Percentiles rank a stretch among this genome's conserved stretches.
Evolutionary conservation across 2,888 invertebrate genomes (phyloP).

Genomic region (Sarcophaga rosellei): DNA sequence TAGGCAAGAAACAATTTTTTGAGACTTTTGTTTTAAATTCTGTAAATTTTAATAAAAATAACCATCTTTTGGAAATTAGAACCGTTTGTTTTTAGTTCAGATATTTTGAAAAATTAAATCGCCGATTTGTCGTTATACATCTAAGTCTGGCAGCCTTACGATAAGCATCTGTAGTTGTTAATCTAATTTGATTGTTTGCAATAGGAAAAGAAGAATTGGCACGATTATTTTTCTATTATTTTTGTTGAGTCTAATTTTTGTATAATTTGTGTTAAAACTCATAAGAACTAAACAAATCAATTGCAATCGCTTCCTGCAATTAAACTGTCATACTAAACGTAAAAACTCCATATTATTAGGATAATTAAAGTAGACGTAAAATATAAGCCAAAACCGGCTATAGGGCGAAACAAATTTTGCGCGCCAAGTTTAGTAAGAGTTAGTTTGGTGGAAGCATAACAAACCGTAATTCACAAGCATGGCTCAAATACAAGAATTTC

Average conservation of each 20-base stretch:
- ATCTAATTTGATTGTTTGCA: not conserved
- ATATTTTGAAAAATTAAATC: not conserved
- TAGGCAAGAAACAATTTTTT: too few species aligned
- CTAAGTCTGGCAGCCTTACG: slow-evolving; percentile 19
- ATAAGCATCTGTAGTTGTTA: not conserved
- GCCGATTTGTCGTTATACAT: not conserved
- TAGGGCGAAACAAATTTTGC: slow-evolving; percentile 66
- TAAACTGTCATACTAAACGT: too few species aligned
- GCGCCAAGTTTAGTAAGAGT: slow-evolving; percentile 71
- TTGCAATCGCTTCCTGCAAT: not conserved
- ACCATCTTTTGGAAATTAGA: too few species aligned
- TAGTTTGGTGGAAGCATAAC: not conserved
- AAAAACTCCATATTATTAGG: not conserved
- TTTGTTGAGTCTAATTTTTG: slow-evolving; percentile 18
- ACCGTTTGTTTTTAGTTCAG: too few species aligned
- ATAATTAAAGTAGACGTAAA: not conserved
- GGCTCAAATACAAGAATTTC: slow-evolving; percentile 77
- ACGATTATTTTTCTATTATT: slow-evolving; percentile 41
- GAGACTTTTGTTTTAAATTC: too few species aligned
- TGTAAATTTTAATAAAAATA: too few species aligned
- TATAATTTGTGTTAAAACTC: slow-evolving; percentile 17
- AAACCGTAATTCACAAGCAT: slow-evolving; percentile 62
- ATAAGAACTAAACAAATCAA: not conserved
- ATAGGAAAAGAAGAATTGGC: slow-evolving; percentile 4
- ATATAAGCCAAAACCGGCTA: not conserved